Percentiles rank a stretch among this genome's conserved stretches.
phyloP scores from a whole-genome alignment of 92 coral and sea anemone genomes.

The Epizoanthus stellaris region DNA sequence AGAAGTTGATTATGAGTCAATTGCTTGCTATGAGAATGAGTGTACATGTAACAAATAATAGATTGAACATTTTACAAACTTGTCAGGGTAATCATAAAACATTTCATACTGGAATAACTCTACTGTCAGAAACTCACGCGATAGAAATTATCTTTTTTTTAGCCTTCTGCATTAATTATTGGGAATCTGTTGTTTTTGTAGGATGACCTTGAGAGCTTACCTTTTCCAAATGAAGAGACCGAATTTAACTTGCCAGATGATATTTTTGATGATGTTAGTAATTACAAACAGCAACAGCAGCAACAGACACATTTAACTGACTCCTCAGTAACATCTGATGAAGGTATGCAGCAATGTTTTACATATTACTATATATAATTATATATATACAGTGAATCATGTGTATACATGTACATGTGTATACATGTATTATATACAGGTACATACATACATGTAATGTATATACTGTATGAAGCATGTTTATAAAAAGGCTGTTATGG shows the following conservation, averaged over 20 bases:
- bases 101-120: too few species aligned
- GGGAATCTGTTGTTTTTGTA: conserved; percentile 23
- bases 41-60: too few species aligned
- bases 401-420: too few species aligned
- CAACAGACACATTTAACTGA: conserved; percentile 39
- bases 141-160: neutral
- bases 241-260: conserved; percentile 98
- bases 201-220: conserved; percentile 97
- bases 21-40: too few species aligned
- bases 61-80: too few species aligned
- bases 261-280: conserved; percentile 89
- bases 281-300: conserved; percentile 53
- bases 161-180: neutral
- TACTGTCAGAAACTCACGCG: neutral
- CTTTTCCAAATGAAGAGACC: conserved; percentile 97
- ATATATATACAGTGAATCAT: too few species aligned
- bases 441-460: too few species aligned
- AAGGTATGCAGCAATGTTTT: conserved; percentile 55
- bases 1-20: too few species aligned
- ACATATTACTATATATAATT: neutral
- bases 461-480: too few species aligned
- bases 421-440: too few species aligned
- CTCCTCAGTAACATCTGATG: conserved; percentile 80
- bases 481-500: too few species aligned
- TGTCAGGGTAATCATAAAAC: too few species aligned